Percentiles rank a stretch among this genome's conserved stretches.
phyloP scores from a whole-genome alignment of 2,888 invertebrate species.

The Melanotus villosus region DNA sequence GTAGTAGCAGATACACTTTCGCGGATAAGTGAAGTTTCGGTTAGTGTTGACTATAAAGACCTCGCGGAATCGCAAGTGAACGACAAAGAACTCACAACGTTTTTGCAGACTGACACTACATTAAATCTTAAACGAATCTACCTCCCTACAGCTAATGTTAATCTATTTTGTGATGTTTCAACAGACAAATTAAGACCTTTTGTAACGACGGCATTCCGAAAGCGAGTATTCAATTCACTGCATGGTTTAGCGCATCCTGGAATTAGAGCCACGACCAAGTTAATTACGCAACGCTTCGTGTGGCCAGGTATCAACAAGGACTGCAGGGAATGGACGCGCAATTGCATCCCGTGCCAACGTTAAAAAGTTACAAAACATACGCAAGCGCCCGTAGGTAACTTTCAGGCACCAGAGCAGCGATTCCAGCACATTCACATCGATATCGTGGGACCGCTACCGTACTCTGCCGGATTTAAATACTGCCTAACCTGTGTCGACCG shows the following conservation, averaged over 20 bases:
- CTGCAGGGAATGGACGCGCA: neutral
- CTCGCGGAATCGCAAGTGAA: neutral
- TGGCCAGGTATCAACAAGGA: neutral
- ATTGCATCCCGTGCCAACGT: constrained; percentile 1
- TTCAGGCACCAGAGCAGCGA: neutral
- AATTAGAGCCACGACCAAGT: neutral
- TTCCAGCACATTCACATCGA: constrained; percentile 18
- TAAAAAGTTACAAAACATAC: neutral
- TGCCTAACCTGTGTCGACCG: neutral
- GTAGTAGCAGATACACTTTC: neutral
- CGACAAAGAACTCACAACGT: constrained; percentile 6
- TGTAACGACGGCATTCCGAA: neutral
- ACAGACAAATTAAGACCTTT: neutral
- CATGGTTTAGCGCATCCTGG: constrained; percentile 1
- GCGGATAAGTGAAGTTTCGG: neutral
- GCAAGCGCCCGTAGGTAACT: neutral
- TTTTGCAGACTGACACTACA: neutral
- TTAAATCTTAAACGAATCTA: neutral
- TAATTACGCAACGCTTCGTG: neutral
- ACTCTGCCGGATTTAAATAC: neutral
- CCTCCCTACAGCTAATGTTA: neutral
- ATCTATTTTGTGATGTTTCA: neutral
- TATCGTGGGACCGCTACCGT: constrained; percentile 10
- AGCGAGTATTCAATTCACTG: neutral
- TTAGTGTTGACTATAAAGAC: neutral